Base-by-base conservation (phyloP, 2,113 vertebrate species). In the Dicaeum eximium region DNA sequence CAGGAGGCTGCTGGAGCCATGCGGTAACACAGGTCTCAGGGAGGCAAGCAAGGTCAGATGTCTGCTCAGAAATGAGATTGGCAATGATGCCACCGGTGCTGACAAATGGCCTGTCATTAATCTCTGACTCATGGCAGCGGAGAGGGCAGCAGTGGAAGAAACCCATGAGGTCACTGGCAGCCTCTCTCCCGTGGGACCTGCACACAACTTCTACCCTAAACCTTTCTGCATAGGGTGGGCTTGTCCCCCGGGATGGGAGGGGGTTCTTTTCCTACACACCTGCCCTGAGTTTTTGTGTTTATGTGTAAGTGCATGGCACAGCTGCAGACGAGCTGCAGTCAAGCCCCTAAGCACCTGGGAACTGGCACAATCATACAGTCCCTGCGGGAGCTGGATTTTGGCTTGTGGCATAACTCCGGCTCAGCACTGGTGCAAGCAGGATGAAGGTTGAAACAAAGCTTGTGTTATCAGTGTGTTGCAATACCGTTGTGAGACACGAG, bases 1-100 rank as follows among this genome's bases (percentile, higher is more conserved):
- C 82, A 78, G 72, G 66, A 88, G 81, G 51, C 95, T 90, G 93
- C 85, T 71, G 64, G 88, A 91, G 89, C 84, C 2, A 2, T 94
- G 91, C 1, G 38, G 96, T 96, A 95, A 88, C 91, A 37, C 8
- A 1, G 93, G 91, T 95, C 95, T 82, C 15, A 0, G 66, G 78
- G 91, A 89, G 85, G 80, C 89, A 92, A 69, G 73, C 84, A 37
- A 90, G 96, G 96, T 94, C 94, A 94, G 92, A 71, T 92, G 93
- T 96, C 93, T 96, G 67, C 93, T 94, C 82, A 94, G 92, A 96
- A 96, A 96, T 92, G 92, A 96, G 96, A 95, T 96, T 96, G 94
- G 92, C 12, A 92, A 96, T 95, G 95, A 94, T 95, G 96, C 90
- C 88, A 95, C 85, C 1, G 1, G 48, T 80, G 80, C 95, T 96